Evolutionary conservation across 2,113 vertebrate genomes (phyloP), one percentile per base, ranked within the genome.

Genomic region (Hirundichthys speculiger): DNA sequence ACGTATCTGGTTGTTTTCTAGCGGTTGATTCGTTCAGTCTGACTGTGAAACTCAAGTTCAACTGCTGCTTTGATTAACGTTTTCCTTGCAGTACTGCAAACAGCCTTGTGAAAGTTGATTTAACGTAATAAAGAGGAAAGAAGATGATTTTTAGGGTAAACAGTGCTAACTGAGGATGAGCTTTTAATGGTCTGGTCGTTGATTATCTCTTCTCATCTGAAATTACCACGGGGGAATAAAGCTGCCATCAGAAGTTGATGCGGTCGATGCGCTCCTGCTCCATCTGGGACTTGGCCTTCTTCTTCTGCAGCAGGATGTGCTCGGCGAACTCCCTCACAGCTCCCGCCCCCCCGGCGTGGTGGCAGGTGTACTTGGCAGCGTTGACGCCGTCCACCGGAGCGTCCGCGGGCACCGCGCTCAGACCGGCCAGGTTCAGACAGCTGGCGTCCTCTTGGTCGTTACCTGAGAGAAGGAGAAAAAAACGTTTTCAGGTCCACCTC

Each of bases 301-400:
- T 84, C 13, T 92, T 88, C 25, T 95, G 87, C 18, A 92, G 89
- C 24, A 93, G 92, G 59, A 99, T 93, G 87, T 96, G 91, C 6
- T 98, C 94, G 0, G 92, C 89, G 7, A 99, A 98, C 86, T 99
- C 95, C n/a, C 93, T 77, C 54, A 97, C 39, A 0, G 95, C 95
- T 0, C 96, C 95, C 0, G 40, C 83, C 12, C 96, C 97, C 0
- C 93, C 94, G 0, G 0, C 27, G 0, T 62, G 79, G 52, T 54
- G 89, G 69, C 98, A 98, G 1, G 91, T 90, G 68, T 96, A 98
- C 13, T 91, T 93, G 0, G 94, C 91, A 0, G 94, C 93, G 10
- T 94, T 93, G 51, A 90, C 84, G 34, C 92, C 93, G 0, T 82
- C 47, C 0, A 66, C 20, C 0, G 94, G 94, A 27, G 93, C 94